phyloP scores from a whole-genome alignment of 1,140 invertebrate species.

The Mya arenaria region DNA sequence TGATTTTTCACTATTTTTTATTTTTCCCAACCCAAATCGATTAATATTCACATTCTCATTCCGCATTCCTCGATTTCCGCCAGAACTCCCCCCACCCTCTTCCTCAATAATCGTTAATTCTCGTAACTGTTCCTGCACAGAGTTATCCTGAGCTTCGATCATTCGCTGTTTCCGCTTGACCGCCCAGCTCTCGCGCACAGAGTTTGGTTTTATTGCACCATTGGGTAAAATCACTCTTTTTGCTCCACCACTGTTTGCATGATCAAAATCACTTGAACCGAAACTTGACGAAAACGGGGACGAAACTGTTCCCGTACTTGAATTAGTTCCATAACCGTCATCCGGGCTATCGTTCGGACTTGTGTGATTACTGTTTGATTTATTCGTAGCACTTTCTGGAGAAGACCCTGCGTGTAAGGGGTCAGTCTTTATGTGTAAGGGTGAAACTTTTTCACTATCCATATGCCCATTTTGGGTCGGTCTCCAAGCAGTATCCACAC shows the following conservation, averaged over 20 bases:
- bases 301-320: conserved; percentile 66
- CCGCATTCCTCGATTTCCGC: not conserved
- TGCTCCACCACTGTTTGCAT: conserved; percentile 19
- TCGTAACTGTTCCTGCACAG: conserved; percentile 65
- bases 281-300: conserved; percentile 71
- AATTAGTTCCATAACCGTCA: conserved; percentile 72
- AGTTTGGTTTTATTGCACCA: conserved; percentile 59
- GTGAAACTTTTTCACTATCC: conserved; percentile 26
- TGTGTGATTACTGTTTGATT: conserved; percentile 22
- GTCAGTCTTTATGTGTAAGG: conserved; percentile 26
- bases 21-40: not conserved
- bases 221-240: conserved; percentile 49
- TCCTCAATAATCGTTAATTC: conserved; percentile 70
- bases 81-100: conserved; percentile 40
- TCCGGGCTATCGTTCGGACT: conserved; percentile 59
- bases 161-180: conserved; percentile 63
- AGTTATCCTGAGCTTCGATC: conserved; percentile 64
- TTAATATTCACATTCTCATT: not conserved
- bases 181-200: conserved; percentile 61
- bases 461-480: not conserved
- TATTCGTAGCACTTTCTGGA: conserved; percentile 33
- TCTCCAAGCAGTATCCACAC: not conserved
- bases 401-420: not conserved
- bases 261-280: conserved; percentile 42
- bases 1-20: conserved; percentile 22